phyloP scores from a whole-genome alignment of 2,113 vertebrate species.

The Sinocyclocheilus rhinocerous region DNA sequence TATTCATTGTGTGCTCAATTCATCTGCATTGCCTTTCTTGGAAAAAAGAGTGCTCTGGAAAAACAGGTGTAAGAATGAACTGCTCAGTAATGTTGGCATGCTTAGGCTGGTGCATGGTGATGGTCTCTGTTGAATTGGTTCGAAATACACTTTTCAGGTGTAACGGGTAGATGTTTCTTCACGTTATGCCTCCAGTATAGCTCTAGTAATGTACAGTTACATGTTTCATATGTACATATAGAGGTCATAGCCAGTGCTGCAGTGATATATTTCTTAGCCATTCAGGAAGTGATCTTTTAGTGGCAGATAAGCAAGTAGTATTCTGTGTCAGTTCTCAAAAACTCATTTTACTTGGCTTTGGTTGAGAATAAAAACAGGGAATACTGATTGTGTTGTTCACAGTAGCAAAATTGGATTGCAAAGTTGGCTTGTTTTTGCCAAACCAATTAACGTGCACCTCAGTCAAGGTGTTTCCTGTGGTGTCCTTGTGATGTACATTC shows the following conservation, averaged over 20 bases:
- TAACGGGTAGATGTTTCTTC: not conserved
- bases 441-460: slow-evolving; percentile 11
- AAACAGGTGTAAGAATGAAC: not conserved
- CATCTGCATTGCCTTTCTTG: not conserved
- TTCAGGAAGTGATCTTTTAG: slow-evolving; percentile 23
- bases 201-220: not conserved
- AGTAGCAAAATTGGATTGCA: slow-evolving; percentile 15
- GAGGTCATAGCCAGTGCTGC: not conserved
- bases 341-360: not conserved
- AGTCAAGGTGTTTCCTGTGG: not conserved
- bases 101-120: not conserved
- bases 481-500: not conserved
- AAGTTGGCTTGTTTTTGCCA: slow-evolving; percentile 12
- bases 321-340: not conserved
- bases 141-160: not conserved
- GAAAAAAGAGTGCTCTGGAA: not conserved
- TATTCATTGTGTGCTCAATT: too few relatives aligned
- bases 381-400: not conserved
- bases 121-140: slow-evolving; percentile 9
- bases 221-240: slow-evolving; percentile 12
- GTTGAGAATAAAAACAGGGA: not conserved
- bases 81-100: not conserved
- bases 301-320: not conserved
- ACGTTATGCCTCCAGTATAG: not conserved
- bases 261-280: not conserved